Percentiles rank a stretch among this genome's conserved stretches.
phyloP scores from a whole-genome alignment of 1,140 invertebrate species.

The Colletes gigas region DNA sequence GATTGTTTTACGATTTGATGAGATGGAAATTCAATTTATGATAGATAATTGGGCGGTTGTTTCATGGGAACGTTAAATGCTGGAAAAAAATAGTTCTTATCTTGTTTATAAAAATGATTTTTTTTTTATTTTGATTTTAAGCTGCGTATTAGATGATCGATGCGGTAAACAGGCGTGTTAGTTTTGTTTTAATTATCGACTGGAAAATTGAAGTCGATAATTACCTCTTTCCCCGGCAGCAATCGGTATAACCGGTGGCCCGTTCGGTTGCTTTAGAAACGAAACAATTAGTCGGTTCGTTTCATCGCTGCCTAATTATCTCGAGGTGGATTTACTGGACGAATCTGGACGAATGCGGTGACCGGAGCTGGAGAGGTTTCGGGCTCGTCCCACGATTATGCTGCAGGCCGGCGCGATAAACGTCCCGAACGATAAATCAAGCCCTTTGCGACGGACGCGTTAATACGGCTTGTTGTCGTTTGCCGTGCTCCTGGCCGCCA shows the following conservation, averaged over 20 bases:
- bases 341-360: background rate
- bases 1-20: no score
- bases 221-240: background rate
- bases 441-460: background rate
- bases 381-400: background rate
- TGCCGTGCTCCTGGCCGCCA: background rate
- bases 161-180: background rate
- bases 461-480: constrained; percentile 1
- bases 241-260: background rate
- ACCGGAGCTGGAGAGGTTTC: background rate
- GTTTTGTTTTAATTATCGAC: background rate
- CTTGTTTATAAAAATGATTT: no score
- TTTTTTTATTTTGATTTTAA: no score
- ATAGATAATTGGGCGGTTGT: no score
- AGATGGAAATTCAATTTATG: no score
- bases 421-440: constrained; percentile 6
- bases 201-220: constrained; percentile 5
- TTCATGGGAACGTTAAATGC: no score
- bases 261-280: background rate
- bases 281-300: constrained; percentile 13
- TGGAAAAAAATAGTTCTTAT: no score
- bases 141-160: no score
- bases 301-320: constrained; percentile 17
- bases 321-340: background rate
- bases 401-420: background rate